A percentile compares a stretch with the other conserved stretches of the same genome.
phyloP scores from a whole-genome alignment of 2,888 invertebrate genomes.

The Polydrusus cervinus region DNA sequence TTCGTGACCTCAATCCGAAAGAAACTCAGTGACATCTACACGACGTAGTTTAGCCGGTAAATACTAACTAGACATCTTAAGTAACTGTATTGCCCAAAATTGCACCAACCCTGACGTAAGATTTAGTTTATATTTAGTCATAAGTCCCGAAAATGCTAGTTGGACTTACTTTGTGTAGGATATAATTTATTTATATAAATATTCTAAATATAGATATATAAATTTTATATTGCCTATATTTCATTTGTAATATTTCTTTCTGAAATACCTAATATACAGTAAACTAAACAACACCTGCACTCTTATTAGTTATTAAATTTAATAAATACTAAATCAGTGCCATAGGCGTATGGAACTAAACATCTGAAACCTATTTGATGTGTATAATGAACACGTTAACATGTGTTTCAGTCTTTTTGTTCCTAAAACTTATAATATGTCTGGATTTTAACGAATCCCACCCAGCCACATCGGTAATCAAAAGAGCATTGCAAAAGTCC shows the following conservation, averaged over 20 bases:
- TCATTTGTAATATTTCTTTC: background rate
- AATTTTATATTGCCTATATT: background rate
- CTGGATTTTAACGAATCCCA: background rate
- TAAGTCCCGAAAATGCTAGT: too few relatives aligned
- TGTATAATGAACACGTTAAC: constrained; percentile 18
- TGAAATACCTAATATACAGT: constrained; percentile 13
- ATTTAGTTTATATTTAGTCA: too few relatives aligned
- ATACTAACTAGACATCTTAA: too few relatives aligned
- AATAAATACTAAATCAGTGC: constrained; percentile 40
- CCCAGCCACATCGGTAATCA: constrained; percentile 40
- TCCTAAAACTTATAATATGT: constrained; percentile 11
- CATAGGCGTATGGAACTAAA: background rate
- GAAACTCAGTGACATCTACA: too few relatives aligned
- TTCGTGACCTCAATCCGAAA: too few relatives aligned
- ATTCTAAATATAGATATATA: background rate
- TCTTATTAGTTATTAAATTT: constrained; percentile 45
- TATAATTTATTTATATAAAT: background rate
- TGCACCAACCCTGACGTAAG: too few relatives aligned
- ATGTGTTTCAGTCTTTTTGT: constrained; percentile 16
- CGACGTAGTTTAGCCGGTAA: too few relatives aligned
- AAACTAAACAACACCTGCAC: constrained; percentile 48
- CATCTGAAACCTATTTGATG: background rate
- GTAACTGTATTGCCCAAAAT: too few relatives aligned
- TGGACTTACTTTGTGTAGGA: too few relatives aligned
- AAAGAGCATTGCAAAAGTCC: constrained; percentile 67